Percentiles rank a stretch among this genome's conserved stretches.
These are phyloP conservation scores for Pao palembangensis DNA, from an alignment of 2,113 vertebrate species.

Conservation along the genomic window DNA sequence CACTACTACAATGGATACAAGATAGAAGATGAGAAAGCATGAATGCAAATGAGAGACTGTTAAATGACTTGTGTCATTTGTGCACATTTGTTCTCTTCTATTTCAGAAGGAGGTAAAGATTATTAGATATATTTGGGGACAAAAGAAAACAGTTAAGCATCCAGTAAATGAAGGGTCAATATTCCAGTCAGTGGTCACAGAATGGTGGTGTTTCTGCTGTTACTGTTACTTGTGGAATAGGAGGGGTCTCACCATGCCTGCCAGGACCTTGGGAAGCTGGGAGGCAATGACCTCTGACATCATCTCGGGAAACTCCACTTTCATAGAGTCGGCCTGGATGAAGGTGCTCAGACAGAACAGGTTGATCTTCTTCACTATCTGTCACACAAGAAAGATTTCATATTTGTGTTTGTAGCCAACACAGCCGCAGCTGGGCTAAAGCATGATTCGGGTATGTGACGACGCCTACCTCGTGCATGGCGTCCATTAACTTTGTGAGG, in stretches of 20 bases:
- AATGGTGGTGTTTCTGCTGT: slow-evolving; percentile 5
- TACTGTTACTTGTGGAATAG: slow-evolving; percentile 90
- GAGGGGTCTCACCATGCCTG: slow-evolving; percentile 96
- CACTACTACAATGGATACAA: neutral
- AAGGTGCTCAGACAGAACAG: slow-evolving; percentile 96
- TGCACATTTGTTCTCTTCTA: slow-evolving; percentile 4
- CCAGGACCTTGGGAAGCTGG: slow-evolving; percentile 94
- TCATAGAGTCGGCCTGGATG: slow-evolving; percentile 92
- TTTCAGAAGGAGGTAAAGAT: neutral
- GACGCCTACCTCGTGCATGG: slow-evolving; percentile 87
- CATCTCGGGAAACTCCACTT: slow-evolving; percentile 97
- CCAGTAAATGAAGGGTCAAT: slow-evolving; percentile 16
- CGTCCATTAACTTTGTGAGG: slow-evolving; percentile 93
- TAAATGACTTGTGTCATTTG: too few relatives aligned
- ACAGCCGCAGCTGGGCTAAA: neutral
- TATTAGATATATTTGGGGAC: slow-evolving; percentile 17
- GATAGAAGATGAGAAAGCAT: too few relatives aligned
- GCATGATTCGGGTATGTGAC: neutral
- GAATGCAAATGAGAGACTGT: too few relatives aligned
- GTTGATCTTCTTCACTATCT: slow-evolving; percentile 97
- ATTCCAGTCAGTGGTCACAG: slow-evolving; percentile 29
- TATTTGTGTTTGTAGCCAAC: neutral
- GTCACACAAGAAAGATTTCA: slow-evolving; percentile 27
- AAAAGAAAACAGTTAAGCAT: slow-evolving; percentile 18
- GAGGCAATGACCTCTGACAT: slow-evolving; percentile 98